These are phyloP conservation scores for Probosciger aterrimus DNA, from an alignment of 2,113 vertebrate species.

Conservation along the genomic window DNA sequence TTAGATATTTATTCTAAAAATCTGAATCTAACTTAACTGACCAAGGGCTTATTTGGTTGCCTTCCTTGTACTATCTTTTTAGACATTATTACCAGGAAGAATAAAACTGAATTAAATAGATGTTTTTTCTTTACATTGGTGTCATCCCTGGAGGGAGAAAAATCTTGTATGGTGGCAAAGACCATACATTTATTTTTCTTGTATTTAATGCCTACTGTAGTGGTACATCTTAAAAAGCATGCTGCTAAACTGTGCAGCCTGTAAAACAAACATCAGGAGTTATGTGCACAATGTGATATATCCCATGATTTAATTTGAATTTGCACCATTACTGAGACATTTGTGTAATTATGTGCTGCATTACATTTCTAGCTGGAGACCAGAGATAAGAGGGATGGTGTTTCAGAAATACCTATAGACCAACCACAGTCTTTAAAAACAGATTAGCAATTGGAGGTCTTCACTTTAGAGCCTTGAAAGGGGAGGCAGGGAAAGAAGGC, in stretches of 20 bases:
- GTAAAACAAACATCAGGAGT: slow-evolving; percentile 9
- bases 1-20: not conserved
- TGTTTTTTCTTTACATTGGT: not conserved
- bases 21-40: not conserved
- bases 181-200: not conserved
- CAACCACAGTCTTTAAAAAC: not conserved
- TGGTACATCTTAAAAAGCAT: slow-evolving; percentile 1
- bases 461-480: not conserved
- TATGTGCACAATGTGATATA: not conserved
- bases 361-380: slow-evolving; percentile 8
- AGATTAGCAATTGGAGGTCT: not conserved
- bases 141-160: not conserved
- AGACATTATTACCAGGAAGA: not conserved
- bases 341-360: slow-evolving; percentile 16
- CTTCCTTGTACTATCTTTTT: not conserved
- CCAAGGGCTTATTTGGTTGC: not conserved
- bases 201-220: slow-evolving; percentile 1
- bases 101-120: not conserved
- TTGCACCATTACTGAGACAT: slow-evolving; percentile 26
- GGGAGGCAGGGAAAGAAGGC: not conserved
- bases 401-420: not conserved
- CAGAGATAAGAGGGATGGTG: not conserved
- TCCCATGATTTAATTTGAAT: slow-evolving; percentile 30
- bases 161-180: not conserved
- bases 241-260: not conserved